These are phyloP conservation scores for Clavelina lepadiformis DNA, from an alignment of 23 tunicate genomes.

Conservation along the genomic window DNA sequence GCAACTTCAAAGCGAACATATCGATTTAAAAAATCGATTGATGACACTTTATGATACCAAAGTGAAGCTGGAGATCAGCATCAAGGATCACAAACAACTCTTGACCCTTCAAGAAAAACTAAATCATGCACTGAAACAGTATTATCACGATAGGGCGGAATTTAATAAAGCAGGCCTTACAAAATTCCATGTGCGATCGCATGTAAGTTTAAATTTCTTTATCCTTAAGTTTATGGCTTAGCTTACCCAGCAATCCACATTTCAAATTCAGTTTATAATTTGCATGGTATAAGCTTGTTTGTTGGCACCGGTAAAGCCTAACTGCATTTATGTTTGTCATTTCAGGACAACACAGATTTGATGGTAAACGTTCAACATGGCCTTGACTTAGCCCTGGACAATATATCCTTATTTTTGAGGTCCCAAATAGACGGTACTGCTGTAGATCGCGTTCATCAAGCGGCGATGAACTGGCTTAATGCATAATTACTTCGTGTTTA, in stretches of 20 bases:
- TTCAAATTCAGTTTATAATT: neutral
- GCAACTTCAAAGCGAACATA: constrained; percentile 71
- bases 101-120: constrained; percentile 70
- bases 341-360: constrained; percentile 62
- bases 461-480: constrained; percentile 57
- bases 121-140: constrained; percentile 69
- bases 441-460: constrained; percentile 62
- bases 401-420: constrained; percentile 56
- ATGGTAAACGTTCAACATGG: constrained; percentile 78
- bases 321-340: neutral
- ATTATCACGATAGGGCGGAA: constrained; percentile 69
- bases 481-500: constrained; percentile 1
- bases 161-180: constrained; percentile 78
- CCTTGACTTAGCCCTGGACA: constrained; percentile 55
- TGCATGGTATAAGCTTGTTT: neutral
- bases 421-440: constrained; percentile 79
- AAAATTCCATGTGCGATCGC: constrained; percentile 43
- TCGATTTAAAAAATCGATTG: constrained; percentile 73
- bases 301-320: neutral
- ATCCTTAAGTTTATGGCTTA: neutral
- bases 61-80: constrained; percentile 69
- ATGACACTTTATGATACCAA: constrained; percentile 77
- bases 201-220: constrained; percentile 27
- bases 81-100: constrained; percentile 88
- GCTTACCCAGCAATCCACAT: neutral